Conservation (phyloP, 2,797 vertebrate species). For the Muscicapa striata region DNA sequence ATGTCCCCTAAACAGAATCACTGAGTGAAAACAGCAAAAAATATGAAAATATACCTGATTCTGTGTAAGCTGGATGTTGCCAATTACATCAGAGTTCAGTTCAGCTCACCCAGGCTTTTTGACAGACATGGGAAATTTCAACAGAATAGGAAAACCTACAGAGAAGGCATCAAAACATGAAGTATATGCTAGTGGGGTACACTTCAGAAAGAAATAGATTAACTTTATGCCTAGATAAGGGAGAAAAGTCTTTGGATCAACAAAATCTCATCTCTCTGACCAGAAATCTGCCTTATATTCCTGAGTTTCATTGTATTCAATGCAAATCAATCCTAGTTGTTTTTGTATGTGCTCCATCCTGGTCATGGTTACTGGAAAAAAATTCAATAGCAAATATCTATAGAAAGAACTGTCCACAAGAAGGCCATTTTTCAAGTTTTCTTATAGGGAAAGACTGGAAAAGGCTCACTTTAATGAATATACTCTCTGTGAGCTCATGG, state of each 20-base stretch:
- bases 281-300: neutral
- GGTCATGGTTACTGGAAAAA: neutral
- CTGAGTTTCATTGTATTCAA: neutral
- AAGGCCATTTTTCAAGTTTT: neutral
- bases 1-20: neutral
- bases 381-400: neutral
- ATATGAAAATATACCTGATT: neutral
- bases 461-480: neutral
- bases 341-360: neutral
- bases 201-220: neutral
- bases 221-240: neutral
- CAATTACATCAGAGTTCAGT: neutral
- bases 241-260: neutral
- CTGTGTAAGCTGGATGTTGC: neutral
- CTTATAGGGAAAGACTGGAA: neutral
- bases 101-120: neutral
- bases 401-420: neutral
- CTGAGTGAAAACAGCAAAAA: neutral
- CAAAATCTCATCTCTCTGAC: neutral
- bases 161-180: constrained; percentile 3
- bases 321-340: neutral
- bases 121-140: neutral
- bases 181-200: neutral
- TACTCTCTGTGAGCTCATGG: neutral
- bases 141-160: neutral